Base-by-base conservation (phyloP, 2,797 vertebrate genomes). In the Sternotherus odoratus region DNA sequence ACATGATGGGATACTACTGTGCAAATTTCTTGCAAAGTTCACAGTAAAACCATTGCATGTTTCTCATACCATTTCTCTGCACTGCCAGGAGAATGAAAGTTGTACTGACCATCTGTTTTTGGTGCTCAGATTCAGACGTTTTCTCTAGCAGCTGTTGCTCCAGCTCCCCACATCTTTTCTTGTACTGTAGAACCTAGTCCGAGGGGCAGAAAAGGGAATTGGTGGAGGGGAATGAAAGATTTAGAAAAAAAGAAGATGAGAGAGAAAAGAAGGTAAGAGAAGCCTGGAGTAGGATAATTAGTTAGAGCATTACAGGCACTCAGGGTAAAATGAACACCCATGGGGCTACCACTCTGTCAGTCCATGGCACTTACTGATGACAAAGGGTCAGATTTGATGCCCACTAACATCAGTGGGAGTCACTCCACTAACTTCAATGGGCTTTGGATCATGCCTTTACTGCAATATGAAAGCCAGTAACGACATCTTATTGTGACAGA, bases 101-200 rank as follows among this genome's bases (percentile, higher is more conserved):
- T 51, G 79, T 74, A 90, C 96, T 90, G 93, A 98, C 98, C 95
- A 97, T 94, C 86, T 98, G 94, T 95, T 97, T 97, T 77, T 98
- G 97, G 92, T 98, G 98, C 93, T 99, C 98, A 33, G 95, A 97
- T 87, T 98, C 98, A 1, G 98, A 98, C 3, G 98, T 98, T 95
- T 98, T 99, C 91, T 98, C 98, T 93, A 98, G 91, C 75, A 98
- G 97, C 82, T 98, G 97, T 39, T 98, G 98, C 90, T 98, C 98
- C 33, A 99, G 97, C 69, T 98, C 98, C 66, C 98, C 98, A 96
- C 98, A 98, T 85, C 98, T 97, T 92, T 93, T 98, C 96, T 99
- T 99, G 92, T 98, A 98, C 91, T 98, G 98, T 83, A 99, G 97
- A 82, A 98, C 98, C 98, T 99, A 84, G 50, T n/a, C 46, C 33